Base-by-base conservation (phyloP, 2,888 invertebrate genomes). In the Chesias legatella region DNA sequence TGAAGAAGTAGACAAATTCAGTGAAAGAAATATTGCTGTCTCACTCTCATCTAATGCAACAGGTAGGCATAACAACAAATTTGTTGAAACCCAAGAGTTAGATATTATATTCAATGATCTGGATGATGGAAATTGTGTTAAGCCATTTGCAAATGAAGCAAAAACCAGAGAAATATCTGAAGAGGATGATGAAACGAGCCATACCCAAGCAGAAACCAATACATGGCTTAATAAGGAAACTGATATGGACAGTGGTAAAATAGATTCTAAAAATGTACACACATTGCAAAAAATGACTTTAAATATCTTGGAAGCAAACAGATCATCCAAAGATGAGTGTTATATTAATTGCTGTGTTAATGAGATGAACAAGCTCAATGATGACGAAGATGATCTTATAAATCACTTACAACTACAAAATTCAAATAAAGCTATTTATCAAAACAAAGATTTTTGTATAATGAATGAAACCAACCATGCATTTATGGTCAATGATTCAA, bases 91-190 rank as follows among this genome's bases (percentile, higher is more conserved):
- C n/a, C 10, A 41, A 8, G 41, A 46, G 8, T 46, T 41, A 28
- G 37, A 34, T 32, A 53, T 47, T 3, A 27, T 53, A 5, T 64
- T 63, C 30, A 34, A 33, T 35, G 52, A 58, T 7, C 35, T 28
- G 24, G 32, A 33, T 23, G 35, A 40, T 25, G 44, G 27, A 21
- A 27, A 10, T n/a, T 40, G 39, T 35, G 28, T 39, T n/a, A 13
- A n/a, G n/a, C n/a, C 38, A 10, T 35, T 39, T 1, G 10, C 25
- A 10, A 13, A 22, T 33, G 27, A 34, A 34, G 27, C 0, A 21
- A 32, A 13, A n/a, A 31, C 31, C 32, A 33, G 8, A 23, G 13
- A 29, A n/a, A 32, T 10, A 7, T 31, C 7, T 33, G 20, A 3
- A 13, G 20, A 3, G 5, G 24, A n/a, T 30, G 20, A 7, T 28